Evolutionary conservation across 2,888 invertebrate genomes (phyloP).

Genomic region (Mesorhabditis sp.): DNA sequence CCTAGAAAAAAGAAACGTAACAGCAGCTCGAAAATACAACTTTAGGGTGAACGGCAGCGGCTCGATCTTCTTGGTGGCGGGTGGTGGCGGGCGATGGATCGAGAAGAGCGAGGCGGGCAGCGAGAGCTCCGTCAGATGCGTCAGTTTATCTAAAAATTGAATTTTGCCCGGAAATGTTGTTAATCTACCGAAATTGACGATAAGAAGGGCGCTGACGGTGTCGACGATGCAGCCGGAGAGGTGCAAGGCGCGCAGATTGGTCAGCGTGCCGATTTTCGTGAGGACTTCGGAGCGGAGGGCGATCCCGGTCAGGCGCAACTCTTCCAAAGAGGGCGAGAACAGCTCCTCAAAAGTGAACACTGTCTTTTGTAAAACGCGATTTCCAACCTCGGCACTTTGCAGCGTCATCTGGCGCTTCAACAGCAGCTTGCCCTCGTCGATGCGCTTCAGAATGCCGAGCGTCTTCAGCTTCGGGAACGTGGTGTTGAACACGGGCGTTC

Average conservation of each 20-base stretch:
- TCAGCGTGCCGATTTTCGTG: background rate
- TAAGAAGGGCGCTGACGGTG: background rate
- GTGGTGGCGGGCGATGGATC: background rate
- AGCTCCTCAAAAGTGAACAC: background rate
- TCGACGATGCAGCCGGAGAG: background rate
- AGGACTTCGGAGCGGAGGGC: background rate
- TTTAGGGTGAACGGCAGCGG: background rate
- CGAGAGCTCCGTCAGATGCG: background rate
- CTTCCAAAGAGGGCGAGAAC: background rate
- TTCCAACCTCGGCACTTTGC: too few relatives aligned
- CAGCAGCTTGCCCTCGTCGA: too few relatives aligned
- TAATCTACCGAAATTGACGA: background rate
- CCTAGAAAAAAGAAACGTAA: background rate
- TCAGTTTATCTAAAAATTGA: background rate
- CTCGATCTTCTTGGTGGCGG: background rate
- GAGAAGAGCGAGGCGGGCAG: conserved; percentile 3
- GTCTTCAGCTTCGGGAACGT: too few relatives aligned
- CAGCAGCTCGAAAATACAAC: background rate
- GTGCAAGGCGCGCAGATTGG: background rate
- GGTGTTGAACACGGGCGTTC: too few relatives aligned
- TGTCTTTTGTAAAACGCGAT: too few relatives aligned
- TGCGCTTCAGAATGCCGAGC: too few relatives aligned
- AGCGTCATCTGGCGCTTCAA: too few relatives aligned
- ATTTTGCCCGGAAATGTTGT: background rate
- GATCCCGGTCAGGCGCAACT: conserved; percentile 4